A percentile compares a stretch with the other conserved stretches of the same genome.
Evolutionary conservation across 2,888 invertebrate species (phyloP).

Genomic region (Heliconius charithonia): DNA sequence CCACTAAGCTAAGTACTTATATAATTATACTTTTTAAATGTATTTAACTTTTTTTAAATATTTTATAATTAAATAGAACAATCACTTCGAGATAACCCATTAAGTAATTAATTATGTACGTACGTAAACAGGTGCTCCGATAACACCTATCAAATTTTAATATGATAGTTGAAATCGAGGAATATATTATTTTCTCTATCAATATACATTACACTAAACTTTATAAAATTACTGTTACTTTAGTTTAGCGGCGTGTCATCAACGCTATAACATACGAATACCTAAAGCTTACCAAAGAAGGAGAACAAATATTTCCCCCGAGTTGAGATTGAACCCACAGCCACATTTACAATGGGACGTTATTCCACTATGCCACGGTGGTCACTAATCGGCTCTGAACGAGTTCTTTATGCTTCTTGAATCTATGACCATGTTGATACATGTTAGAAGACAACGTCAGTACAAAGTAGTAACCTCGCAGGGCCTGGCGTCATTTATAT

Average conservation of each 20-base stretch:
- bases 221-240: too few relatives aligned
- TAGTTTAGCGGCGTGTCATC: too few relatives aligned
- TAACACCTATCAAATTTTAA: constrained; percentile 16
- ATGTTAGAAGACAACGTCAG: too few relatives aligned
- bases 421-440: neutral
- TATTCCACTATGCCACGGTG: neutral
- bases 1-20: too few relatives aligned
- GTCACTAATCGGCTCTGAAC: neutral
- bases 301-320: too few relatives aligned
- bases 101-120: constrained; percentile 4
- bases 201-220: neutral
- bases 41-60: too few relatives aligned
- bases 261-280: too few relatives aligned
- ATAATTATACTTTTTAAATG: too few relatives aligned
- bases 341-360: neutral
- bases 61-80: neutral
- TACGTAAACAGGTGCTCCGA: neutral
- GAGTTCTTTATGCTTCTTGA: neutral
- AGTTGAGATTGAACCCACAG: neutral
- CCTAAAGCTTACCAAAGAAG: too few relatives aligned
- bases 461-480: too few relatives aligned
- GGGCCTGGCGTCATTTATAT: too few relatives aligned
- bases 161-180: neutral
- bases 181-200: neutral
- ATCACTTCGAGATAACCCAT: neutral